phyloP scores from a whole-genome alignment of 2,888 invertebrate species.

The Drosophila multiciliata region DNA sequence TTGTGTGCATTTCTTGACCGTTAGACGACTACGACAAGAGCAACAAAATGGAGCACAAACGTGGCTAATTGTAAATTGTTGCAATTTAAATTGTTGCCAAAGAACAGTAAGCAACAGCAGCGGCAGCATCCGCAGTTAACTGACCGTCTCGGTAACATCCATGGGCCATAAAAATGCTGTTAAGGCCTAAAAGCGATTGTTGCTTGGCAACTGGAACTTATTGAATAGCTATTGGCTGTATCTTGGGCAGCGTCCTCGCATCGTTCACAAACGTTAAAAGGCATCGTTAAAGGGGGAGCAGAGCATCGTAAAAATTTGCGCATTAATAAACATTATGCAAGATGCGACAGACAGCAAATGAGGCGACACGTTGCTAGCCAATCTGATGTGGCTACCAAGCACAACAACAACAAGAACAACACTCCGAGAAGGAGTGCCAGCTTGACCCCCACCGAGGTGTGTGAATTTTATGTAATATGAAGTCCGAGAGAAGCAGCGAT shows the following conservation, averaged over 20 bases:
- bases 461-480: conserved; percentile 60
- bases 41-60: conserved; percentile 77
- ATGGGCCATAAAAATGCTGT: conserved; percentile 64
- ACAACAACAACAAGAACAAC: not conserved
- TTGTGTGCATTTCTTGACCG: conserved; percentile 52
- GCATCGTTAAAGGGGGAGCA: conserved; percentile 71
- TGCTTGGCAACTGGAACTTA: conserved; percentile 37
- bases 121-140: conserved; percentile 36
- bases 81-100: conserved; percentile 80
- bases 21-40: conserved; percentile 53
- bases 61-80: conserved; percentile 82
- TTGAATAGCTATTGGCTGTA: conserved; percentile 49
- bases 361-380: conserved; percentile 51
- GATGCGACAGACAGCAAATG: conserved; percentile 58
- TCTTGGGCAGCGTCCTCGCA: conserved; percentile 31
- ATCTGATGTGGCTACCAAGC: conserved; percentile 25
- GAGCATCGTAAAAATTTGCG: conserved; percentile 70
- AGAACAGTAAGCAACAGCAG: conserved; percentile 52
- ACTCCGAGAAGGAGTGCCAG: conserved; percentile 6
- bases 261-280: conserved; percentile 62
- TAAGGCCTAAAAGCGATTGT: conserved; percentile 66
- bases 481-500: conserved; percentile 10
- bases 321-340: conserved; percentile 79
- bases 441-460: conserved; percentile 67
- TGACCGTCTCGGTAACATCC: conserved; percentile 31